Percentiles rank a stretch among this genome's conserved stretches.
These are phyloP conservation scores for Oncorhynchus mykiss DNA, from an alignment of 2,113 vertebrate genomes.

Conservation along the genomic window DNA sequence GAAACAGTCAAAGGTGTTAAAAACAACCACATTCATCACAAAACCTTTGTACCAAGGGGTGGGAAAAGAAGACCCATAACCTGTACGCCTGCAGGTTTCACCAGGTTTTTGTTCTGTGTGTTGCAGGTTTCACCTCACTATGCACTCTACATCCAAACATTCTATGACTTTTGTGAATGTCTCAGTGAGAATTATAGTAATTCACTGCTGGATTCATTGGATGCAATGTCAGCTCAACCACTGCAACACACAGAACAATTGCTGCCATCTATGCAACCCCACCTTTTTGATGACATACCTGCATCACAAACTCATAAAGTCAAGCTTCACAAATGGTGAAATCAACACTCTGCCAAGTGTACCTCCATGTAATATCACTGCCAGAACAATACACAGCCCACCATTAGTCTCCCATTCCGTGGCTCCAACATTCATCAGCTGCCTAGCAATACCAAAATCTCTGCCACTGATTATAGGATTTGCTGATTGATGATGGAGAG, in stretches of 20 bases:
- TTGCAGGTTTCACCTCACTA: too few species aligned
- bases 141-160: not conserved
- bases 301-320: not conserved
- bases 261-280: too few species aligned
- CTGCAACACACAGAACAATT: too few species aligned
- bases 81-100: too few species aligned
- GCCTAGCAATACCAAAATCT: slow-evolving; percentile 23
- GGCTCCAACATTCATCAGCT: too few species aligned
- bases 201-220: too few species aligned
- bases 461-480: slow-evolving; percentile 59
- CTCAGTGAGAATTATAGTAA: too few species aligned
- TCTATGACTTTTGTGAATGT: not conserved
- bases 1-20: not conserved
- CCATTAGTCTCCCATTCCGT: not conserved
- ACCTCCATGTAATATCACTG: too few species aligned
- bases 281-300: too few species aligned
- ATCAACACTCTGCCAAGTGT: not conserved
- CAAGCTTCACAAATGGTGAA: not conserved
- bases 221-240: too few species aligned
- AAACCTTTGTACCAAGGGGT: not conserved
- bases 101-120: too few species aligned
- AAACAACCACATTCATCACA: not conserved
- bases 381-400: slow-evolving; percentile 30
- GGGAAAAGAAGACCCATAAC: not conserved
- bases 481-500: slow-evolving; percentile 60